Evolutionary conservation across 2,113 vertebrate species (phyloP).

Genomic region (Chaetorhynchus papuensis): DNA sequence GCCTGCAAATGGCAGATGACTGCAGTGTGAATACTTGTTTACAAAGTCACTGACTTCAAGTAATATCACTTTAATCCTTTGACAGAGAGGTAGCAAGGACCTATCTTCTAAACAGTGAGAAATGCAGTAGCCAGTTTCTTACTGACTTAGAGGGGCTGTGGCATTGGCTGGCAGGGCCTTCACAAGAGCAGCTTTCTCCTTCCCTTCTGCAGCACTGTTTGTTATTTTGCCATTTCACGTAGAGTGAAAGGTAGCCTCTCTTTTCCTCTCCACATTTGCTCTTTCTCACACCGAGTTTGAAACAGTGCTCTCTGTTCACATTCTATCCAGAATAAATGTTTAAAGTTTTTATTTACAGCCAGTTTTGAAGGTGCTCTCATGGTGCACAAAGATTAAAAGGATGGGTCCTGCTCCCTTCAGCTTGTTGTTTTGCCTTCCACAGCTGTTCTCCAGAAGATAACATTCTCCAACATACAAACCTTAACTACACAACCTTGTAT

Average conservation of each 20-base stretch:
- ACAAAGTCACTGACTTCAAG: neutral
- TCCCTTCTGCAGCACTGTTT: neutral
- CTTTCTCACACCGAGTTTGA: neutral
- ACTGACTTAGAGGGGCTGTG: neutral
- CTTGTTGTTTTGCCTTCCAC: neutral
- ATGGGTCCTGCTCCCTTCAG: neutral
- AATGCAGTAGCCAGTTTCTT: neutral
- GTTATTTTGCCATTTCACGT: neutral
- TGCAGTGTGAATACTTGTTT: neutral
- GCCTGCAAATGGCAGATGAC: neutral
- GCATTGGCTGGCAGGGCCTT: neutral
- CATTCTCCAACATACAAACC: neutral
- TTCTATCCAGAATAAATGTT: neutral
- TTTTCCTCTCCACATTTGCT: neutral
- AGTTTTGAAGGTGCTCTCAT: neutral
- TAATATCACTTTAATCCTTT: neutral
- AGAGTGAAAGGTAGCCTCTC: neutral
- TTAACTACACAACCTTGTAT: neutral
- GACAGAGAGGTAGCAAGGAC: neutral
- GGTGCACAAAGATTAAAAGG: neutral
- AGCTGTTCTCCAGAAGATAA: neutral
- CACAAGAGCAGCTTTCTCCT: neutral
- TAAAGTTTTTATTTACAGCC: neutral
- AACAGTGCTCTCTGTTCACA: neutral
- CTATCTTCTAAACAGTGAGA: neutral